Evolutionary conservation across 2,797 vertebrate genomes (phyloP).

Genomic region (Euphonia xanthogaster): DNA sequence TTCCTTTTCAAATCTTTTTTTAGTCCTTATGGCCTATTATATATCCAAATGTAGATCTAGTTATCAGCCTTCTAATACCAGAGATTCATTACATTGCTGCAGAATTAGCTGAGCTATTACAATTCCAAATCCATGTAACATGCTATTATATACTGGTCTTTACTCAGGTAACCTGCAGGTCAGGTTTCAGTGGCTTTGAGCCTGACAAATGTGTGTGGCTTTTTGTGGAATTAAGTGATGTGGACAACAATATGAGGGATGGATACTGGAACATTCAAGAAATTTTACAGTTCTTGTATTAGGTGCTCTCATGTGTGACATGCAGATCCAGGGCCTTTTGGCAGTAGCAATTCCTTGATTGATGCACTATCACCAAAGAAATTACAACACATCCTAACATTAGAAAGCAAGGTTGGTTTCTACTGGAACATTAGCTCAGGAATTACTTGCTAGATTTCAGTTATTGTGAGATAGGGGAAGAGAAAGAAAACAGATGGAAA

Average conservation of each 20-base stretch:
- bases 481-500: neutral
- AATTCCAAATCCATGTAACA: neutral
- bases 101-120: neutral
- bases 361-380: neutral
- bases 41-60: neutral
- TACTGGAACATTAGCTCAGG: neutral
- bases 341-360: neutral
- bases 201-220: neutral
- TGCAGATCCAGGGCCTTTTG: neutral
- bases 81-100: neutral
- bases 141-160: neutral
- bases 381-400: neutral
- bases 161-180: neutral
- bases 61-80: neutral
- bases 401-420: neutral
- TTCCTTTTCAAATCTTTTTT: neutral
- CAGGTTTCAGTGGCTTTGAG: neutral
- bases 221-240: neutral
- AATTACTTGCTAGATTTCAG: neutral
- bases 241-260: neutral
- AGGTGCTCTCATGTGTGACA: fast-evolving
- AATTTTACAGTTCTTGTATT: neutral
- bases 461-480: neutral
- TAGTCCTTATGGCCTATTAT: neutral
- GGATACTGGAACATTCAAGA: neutral